Conservation (phyloP, 2,797 vertebrate species). For the Champsocephalus esox region DNA sequence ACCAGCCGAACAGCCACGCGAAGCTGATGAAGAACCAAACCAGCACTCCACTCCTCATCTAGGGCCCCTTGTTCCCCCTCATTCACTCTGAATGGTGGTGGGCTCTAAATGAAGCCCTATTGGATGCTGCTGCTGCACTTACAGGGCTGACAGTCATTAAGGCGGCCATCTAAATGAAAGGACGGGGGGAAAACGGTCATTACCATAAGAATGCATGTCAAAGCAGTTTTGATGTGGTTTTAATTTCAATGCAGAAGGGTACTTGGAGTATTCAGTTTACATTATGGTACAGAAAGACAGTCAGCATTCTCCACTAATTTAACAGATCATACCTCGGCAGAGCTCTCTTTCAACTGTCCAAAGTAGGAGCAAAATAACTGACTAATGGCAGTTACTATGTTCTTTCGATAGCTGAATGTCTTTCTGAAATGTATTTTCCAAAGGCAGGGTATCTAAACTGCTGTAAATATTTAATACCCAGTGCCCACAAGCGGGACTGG, state of each 20-base stretch:
- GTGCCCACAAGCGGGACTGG: constrained; percentile 50
- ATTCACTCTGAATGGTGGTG: constrained; percentile 69
- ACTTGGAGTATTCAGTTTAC: constrained; percentile 41
- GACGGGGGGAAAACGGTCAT: constrained; percentile 48
- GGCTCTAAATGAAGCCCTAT: constrained; percentile 62
- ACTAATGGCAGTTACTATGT: constrained; percentile 44
- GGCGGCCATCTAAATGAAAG: constrained; percentile 65
- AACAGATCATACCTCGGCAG: constrained; percentile 57
- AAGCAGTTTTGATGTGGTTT: constrained; percentile 72
- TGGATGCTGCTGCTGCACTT: constrained; percentile 60
- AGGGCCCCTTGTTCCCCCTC: constrained; percentile 70
- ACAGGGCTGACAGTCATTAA: constrained; percentile 65
- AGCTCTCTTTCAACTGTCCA: constrained; percentile 50
- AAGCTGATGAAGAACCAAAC: constrained; percentile 73
- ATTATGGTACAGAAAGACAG: constrained; percentile 42
- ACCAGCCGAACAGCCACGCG: constrained; percentile 65
- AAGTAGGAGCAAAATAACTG: constrained; percentile 43
- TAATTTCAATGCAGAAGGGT: constrained; percentile 62
- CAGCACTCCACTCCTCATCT: constrained; percentile 62
- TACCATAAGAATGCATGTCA: constrained; percentile 79
- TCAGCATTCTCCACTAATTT: constrained; percentile 60
- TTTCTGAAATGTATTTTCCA: constrained; percentile 54
- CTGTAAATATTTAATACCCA: constrained; percentile 69
- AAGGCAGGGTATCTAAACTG: constrained; percentile 53
- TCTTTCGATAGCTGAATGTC: constrained; percentile 24